A percentile compares a stretch with the other conserved stretches of the same genome.
These are phyloP conservation scores for Branchipolynoe longqiensis DNA, from an alignment of 2,888 invertebrate species.

Conservation along the genomic window DNA sequence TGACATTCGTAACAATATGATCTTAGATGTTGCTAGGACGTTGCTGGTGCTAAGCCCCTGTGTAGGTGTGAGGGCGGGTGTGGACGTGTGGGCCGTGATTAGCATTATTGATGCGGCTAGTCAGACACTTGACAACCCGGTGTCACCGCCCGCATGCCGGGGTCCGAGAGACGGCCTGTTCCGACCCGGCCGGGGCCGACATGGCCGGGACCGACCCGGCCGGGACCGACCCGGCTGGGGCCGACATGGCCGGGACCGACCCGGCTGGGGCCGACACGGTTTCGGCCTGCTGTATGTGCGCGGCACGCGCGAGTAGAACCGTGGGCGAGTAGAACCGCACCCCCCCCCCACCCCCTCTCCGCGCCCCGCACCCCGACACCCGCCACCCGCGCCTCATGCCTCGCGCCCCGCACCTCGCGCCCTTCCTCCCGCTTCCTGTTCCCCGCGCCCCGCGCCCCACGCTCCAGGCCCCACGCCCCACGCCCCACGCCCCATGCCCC, in stretches of 20 bases:
- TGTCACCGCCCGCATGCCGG: neutral
- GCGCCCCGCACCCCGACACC: neutral
- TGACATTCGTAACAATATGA: too few relatives aligned
- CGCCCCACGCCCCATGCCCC: neutral
- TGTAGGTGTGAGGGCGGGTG: neutral
- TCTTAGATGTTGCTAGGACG: too few relatives aligned
- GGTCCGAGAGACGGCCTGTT: too few relatives aligned
- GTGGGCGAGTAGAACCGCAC: neutral
- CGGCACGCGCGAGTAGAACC: conserved; percentile 7
- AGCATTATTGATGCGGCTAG: conserved; percentile 44
- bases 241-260: too few relatives aligned
- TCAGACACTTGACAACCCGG: conserved; percentile 26
- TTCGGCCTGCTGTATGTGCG: neutral
- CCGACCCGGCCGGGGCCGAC: too few relatives aligned
- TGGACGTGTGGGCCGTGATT: neutral
- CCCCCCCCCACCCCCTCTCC: neutral
- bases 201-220: too few relatives aligned
- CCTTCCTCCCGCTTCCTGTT: neutral
- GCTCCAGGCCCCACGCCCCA: neutral
- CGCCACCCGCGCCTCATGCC: conserved; percentile 1
- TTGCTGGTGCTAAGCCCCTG: too few relatives aligned
- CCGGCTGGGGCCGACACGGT: neutral
- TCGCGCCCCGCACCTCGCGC: neutral
- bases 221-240: too few relatives aligned
- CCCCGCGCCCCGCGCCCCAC: conserved; percentile 12